Evolutionary conservation across 2,113 vertebrate genomes (phyloP), one percentile per base, ranked within the genome.

Genomic region (Anser brachyrhynchus): DNA sequence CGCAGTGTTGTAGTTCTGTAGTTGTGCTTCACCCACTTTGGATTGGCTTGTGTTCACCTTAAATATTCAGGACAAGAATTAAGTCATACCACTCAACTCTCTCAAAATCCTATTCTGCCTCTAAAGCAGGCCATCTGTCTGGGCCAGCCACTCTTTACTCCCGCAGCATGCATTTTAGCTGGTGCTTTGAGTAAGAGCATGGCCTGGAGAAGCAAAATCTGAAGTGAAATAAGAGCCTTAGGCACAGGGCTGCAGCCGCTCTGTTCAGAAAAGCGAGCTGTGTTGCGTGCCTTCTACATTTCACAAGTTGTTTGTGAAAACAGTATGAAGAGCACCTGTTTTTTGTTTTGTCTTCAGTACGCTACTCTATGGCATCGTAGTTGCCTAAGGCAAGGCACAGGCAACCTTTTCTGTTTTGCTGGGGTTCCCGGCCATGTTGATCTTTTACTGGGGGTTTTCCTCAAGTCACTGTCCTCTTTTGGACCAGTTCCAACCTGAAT

Each of bases 11-110:
- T 17, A 13, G 64, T 18, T 22, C 66, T 52, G 57, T 20, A 11
- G 49, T 23, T 82, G 75, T 74, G 65, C 72, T 77, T 88, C 74
- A 28, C 44, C 72, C 62, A 14, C 2, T 54, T 62, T 66, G 67
- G 79, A 66, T 22, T 66, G 88, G 15, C 76, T 83, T 77, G 23
- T 83, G 59, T 94, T 87, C 90, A 88, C 83, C 85, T 87, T 67
- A 57, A 81, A 81, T 93, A 86, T 75, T 93, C 85, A 86, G 83
- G 79, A 69, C 61, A 39, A 83, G 77, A 92, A 62, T 89, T 87
- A 85, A 91, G 89, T 81, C 62, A 19, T 86, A 49, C 78, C 44
- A 1, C 73, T 75, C 61, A 41, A 29, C 73, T 66, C 76, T 41
- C 54, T 81, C 91, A 49, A 49, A 49, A 49, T 49, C 20, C 46